These are phyloP conservation scores for Oryzias dopingdopingensis DNA, from an alignment of 2,797 vertebrate species.

Conservation along the genomic window DNA sequence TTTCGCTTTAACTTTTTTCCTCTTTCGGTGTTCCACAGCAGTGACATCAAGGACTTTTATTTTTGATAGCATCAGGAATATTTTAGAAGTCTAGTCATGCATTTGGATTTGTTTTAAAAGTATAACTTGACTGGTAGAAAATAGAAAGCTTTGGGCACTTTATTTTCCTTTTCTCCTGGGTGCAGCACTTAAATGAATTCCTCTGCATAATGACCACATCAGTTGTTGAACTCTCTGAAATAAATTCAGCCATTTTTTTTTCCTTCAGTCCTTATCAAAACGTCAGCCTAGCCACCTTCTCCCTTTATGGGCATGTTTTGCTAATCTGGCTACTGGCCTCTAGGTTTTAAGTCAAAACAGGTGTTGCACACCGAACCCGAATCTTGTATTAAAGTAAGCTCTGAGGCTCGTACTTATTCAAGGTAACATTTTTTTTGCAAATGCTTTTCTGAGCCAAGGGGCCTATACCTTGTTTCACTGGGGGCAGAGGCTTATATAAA, in stretches of 20 bases:
- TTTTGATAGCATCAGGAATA: no score
- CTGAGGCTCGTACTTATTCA: constrained; percentile 49
- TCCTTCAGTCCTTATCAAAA: constrained; percentile 65
- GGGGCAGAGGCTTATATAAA: constrained; percentile 43
- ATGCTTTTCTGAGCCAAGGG: constrained; percentile 62
- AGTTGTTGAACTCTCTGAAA: constrained; percentile 65
- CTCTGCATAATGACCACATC: constrained; percentile 68
- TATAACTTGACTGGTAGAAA: constrained; percentile 50
- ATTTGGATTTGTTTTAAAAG: constrained; percentile 26
- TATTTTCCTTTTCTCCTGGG: constrained; percentile 40
- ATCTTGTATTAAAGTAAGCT: constrained; percentile 58
- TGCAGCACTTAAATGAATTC: constrained; percentile 62
- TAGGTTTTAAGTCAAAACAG: constrained; percentile 76
- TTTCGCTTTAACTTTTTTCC: constrained; percentile 30
- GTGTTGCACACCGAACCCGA: constrained; percentile 65
- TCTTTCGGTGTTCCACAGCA: not conserved
- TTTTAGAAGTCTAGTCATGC: not conserved
- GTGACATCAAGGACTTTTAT: no score
- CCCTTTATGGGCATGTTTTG: constrained; percentile 81
- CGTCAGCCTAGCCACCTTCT: constrained; percentile 64
- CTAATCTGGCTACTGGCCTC: constrained; percentile 76
- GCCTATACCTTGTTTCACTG: constrained; percentile 50
- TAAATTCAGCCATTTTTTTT: constrained; percentile 39
- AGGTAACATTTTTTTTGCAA: constrained; percentile 67
- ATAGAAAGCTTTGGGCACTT: constrained; percentile 48